Evolutionary conservation across 2,113 vertebrate genomes (phyloP).

Genomic region (Corvus cornix): DNA sequence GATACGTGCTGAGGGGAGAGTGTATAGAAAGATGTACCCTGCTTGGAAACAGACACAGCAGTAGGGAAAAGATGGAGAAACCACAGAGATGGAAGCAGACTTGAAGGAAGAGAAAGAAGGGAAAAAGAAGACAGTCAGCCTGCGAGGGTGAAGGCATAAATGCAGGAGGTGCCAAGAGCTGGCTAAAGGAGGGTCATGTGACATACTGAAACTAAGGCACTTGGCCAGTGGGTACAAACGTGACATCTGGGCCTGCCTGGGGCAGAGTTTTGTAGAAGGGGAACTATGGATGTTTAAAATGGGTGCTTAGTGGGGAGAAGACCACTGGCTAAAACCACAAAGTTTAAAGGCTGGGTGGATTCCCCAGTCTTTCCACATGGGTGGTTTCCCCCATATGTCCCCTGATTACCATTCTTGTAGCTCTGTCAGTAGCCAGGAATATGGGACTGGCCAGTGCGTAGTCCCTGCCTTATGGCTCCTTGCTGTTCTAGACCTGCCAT

Average conservation of each 20-base stretch:
- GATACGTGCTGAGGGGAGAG: not conserved
- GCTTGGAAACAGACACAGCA: not conserved
- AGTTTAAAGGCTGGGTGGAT: not conserved
- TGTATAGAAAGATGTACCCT: rapidly evolving
- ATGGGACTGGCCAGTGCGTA: not conserved
- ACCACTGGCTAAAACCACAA: not conserved
- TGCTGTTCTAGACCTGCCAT: not conserved
- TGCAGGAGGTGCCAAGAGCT: not conserved
- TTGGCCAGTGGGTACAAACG: not conserved
- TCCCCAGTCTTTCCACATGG: not conserved
- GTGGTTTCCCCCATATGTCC: not conserved
- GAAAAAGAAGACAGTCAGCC: not conserved
- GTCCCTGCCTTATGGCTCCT: not conserved
- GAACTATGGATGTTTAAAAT: not conserved
- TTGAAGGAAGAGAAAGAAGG: not conserved
- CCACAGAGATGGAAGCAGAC: not conserved
- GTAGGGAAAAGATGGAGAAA: not conserved
- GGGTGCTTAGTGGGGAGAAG: not conserved
- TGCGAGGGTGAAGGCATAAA: not conserved
- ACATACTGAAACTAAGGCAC: not conserved
- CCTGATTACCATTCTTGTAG: not conserved
- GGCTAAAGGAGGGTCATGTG: not conserved
- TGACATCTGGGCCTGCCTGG: not conserved
- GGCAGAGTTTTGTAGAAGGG: not conserved
- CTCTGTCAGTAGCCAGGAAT: not conserved